phyloP scores from a whole-genome alignment of 2,888 invertebrate genomes.

The Dorcus parallelipipedus region DNA sequence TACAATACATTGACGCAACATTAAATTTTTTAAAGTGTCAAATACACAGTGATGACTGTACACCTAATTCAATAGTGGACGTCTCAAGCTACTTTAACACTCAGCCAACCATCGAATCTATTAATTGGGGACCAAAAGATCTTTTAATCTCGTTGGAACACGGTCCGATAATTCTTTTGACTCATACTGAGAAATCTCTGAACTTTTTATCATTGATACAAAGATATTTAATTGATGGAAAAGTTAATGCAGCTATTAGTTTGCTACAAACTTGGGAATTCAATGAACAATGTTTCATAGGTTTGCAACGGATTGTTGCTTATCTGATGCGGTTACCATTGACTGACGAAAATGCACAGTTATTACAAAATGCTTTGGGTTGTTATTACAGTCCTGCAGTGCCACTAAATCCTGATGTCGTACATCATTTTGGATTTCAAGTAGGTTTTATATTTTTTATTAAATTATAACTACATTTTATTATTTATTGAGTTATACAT shows the following conservation, averaged over 20 bases:
- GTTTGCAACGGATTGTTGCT: conserved; percentile 70
- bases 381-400: conserved; percentile 72
- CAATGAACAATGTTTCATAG: conserved; percentile 70
- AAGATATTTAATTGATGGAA: conserved; percentile 61
- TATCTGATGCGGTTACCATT: conserved; percentile 59
- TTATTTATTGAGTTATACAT: not conserved
- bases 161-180: conserved; percentile 55
- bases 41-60: conserved; percentile 62
- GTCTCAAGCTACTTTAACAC: conserved; percentile 59
- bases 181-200: conserved; percentile 38
- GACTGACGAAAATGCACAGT: conserved; percentile 59
- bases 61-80: conserved; percentile 61
- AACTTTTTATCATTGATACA: conserved; percentile 35
- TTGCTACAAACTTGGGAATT: conserved; percentile 66
- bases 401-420: conserved; percentile 63
- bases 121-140: conserved; percentile 42
- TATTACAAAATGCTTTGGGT: conserved; percentile 75
- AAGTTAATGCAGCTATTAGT: conserved; percentile 67
- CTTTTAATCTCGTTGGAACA: conserved; percentile 59
- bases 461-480: not conserved
- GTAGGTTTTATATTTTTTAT: conserved; percentile 23
- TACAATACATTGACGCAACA: conserved; percentile 74
- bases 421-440: conserved; percentile 69
- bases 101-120: conserved; percentile 40
- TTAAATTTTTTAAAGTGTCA: conserved; percentile 65